Percentiles rank a stretch among this genome's conserved stretches.
These are phyloP conservation scores for Cynoglossus semilaevis DNA, from an alignment of 2,113 vertebrate genomes.

Conservation along the genomic window DNA sequence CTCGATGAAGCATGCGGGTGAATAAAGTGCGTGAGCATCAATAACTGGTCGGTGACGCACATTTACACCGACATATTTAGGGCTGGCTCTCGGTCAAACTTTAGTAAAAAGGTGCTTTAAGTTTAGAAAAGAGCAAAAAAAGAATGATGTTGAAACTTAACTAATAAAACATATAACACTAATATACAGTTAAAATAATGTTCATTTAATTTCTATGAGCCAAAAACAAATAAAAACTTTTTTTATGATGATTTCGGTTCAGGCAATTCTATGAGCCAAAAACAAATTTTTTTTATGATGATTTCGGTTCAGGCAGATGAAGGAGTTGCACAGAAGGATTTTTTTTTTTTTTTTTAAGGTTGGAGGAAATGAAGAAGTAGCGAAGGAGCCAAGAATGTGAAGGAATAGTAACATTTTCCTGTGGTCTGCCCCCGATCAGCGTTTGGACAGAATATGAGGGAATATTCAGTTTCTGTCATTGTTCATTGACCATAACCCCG, in stretches of 20 bases:
- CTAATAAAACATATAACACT: no score
- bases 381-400: slow-evolving; percentile 50
- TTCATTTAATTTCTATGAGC: no score
- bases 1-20: slow-evolving; percentile 43
- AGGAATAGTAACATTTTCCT: slow-evolving; percentile 58
- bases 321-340: slow-evolving; percentile 36
- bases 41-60: slow-evolving; percentile 34
- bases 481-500: slow-evolving; percentile 41
- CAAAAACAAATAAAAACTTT: no score
- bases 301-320: slow-evolving; percentile 20
- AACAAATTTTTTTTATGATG: no score
- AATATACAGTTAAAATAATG: no score
- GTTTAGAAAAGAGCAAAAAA: slow-evolving; percentile 22
- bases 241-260: slow-evolving; percentile 9
- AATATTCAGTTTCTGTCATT: slow-evolving; percentile 57
- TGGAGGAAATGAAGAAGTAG: slow-evolving; percentile 47
- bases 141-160: slow-evolving; percentile 24
- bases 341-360: slow-evolving; percentile 31
- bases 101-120: not conserved
- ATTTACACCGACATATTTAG: slow-evolving; percentile 27
- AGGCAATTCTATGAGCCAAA: no score
- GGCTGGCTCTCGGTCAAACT: slow-evolving; percentile 7
- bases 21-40: slow-evolving; percentile 46
- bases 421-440: slow-evolving; percentile 40
- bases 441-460: slow-evolving; percentile 44